These are phyloP conservation scores for Plecturocebus donacophilus DNA, from an alignment of 2,113 vertebrate genomes.

Conservation along the genomic window DNA sequence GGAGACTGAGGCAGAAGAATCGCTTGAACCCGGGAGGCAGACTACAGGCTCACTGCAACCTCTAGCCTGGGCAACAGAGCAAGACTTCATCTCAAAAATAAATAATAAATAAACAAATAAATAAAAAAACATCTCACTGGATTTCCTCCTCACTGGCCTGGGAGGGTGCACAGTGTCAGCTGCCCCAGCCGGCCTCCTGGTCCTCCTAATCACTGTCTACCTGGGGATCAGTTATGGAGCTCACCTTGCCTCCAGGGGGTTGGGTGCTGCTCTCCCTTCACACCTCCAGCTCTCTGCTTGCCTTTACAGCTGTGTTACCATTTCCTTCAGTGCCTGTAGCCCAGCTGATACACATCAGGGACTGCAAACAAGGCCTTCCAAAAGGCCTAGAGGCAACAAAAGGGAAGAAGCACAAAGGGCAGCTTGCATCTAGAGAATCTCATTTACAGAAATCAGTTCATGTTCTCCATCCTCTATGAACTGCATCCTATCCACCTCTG, in stretches of 20 bases:
- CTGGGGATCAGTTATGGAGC: background rate
- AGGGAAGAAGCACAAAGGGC: background rate
- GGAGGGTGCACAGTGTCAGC: too few relatives aligned
- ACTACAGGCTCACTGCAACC: too few relatives aligned
- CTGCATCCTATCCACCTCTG: too few relatives aligned
- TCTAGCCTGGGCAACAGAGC: too few relatives aligned
- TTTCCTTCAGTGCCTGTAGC: background rate
- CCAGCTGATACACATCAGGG: background rate
- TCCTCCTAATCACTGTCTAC: background rate
- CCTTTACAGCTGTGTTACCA: background rate
- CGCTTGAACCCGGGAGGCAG: too few relatives aligned
- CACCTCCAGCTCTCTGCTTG: background rate
- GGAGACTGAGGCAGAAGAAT: too few relatives aligned
- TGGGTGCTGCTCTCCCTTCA: background rate
- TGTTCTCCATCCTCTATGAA: background rate
- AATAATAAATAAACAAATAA: too few relatives aligned
- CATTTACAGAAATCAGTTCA: background rate
- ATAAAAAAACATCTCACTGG: background rate
- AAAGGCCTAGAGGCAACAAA: background rate
- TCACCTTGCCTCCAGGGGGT: rapidly evolving
- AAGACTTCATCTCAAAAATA: too few relatives aligned
- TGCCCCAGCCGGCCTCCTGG: background rate
- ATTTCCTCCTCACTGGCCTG: background rate
- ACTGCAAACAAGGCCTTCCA: background rate
- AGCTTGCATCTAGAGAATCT: background rate